These are phyloP conservation scores for Drosophila parthenogenetica DNA, from an alignment of 2,888 invertebrate genomes.

Conservation along the genomic window DNA sequence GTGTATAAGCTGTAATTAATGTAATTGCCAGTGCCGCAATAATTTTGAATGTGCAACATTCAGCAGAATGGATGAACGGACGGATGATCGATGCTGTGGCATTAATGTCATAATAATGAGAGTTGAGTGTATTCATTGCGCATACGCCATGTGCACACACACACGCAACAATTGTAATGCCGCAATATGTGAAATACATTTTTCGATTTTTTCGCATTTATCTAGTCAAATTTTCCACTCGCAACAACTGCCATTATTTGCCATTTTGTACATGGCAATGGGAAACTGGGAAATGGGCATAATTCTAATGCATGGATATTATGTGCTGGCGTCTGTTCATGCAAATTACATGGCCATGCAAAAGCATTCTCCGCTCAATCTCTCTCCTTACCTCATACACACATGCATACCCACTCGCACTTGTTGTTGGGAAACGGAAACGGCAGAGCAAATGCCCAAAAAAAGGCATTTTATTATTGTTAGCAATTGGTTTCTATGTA, in stretches of 20 bases:
- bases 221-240: conserved; percentile 52
- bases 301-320: conserved; percentile 78
- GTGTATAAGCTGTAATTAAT: conserved; percentile 58
- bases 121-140: conserved; percentile 61
- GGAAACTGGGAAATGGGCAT: conserved; percentile 48
- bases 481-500: conserved; percentile 64
- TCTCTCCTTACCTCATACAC: not conserved
- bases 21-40: conserved; percentile 56
- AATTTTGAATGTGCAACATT: conserved; percentile 33
- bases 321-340: conserved; percentile 70
- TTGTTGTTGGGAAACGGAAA: conserved; percentile 71
- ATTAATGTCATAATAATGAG: conserved; percentile 71
- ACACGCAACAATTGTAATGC: not conserved
- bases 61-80: not conserved
- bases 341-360: conserved; percentile 60
- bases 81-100: conserved; percentile 65
- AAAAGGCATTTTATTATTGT: conserved; percentile 71
- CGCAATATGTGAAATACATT: conserved; percentile 42
- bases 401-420: conserved; percentile 15
- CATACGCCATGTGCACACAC: conserved; percentile 65
- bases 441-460: conserved; percentile 41
- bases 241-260: conserved; percentile 62
- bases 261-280: conserved; percentile 30
- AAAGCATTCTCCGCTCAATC: not conserved
- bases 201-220: conserved; percentile 61